These are phyloP conservation scores for Orthonyx spaldingii DNA, from an alignment of 2,113 vertebrate species.

Conservation along the genomic window DNA sequence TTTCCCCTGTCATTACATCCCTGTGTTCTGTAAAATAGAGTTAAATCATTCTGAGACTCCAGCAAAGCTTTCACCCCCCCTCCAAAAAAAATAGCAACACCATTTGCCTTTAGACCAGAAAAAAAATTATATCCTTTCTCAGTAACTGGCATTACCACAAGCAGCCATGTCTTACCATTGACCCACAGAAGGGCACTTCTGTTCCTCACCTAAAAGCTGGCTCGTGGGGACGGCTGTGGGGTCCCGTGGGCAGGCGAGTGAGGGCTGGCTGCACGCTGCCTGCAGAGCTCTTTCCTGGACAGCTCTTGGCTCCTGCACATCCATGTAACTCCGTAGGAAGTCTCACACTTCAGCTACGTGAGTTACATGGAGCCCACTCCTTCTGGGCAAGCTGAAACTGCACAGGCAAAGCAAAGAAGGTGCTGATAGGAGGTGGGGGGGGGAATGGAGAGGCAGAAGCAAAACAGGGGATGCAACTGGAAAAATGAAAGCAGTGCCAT, in stretches of 20 bases:
- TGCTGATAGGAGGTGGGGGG: not conserved
- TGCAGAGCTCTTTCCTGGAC: conserved; percentile 46
- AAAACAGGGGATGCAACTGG: conserved; percentile 77
- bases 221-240: not conserved
- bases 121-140: not conserved
- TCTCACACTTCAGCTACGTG: not conserved
- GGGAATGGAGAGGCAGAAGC: conserved; percentile 68
- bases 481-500: not conserved
- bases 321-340: conserved; percentile 63
- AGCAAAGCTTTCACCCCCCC: not conserved
- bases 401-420: conserved; percentile 58
- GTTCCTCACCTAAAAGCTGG: not conserved
- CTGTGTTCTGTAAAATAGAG: not conserved
- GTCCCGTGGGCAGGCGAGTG: rapidly evolving
- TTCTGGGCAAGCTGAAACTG: conserved; percentile 55
- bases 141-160: not conserved
- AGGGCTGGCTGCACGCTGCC: not conserved
- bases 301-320: not conserved
- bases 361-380: conserved; percentile 71
- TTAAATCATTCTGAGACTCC: not conserved
- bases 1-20: not conserved
- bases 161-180: not conserved
- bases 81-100: not conserved
- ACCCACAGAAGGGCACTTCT: not conserved
- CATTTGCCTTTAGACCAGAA: not conserved